These are phyloP conservation scores for Solea solea DNA, from an alignment of 2,113 vertebrate genomes.

Conservation along the genomic window DNA sequence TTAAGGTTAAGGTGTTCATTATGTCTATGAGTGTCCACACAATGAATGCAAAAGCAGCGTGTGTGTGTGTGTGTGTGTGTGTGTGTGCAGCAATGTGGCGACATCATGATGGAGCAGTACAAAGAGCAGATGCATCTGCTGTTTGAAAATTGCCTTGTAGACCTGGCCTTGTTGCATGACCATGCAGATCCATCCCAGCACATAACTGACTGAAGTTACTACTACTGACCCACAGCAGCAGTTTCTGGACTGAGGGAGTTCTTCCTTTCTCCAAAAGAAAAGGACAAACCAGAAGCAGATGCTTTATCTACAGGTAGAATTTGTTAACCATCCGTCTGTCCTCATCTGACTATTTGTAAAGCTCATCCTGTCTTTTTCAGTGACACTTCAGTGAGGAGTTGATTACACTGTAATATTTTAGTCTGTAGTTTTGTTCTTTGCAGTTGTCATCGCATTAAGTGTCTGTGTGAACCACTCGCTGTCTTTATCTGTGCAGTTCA, in stretches of 20 bases:
- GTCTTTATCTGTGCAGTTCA: not conserved
- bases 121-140: constrained; percentile 32
- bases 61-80: not conserved
- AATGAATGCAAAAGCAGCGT: not conserved
- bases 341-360: not conserved
- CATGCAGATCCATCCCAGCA: constrained; percentile 40
- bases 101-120: constrained; percentile 27
- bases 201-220: constrained; percentile 19
- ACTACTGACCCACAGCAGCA: constrained; percentile 7
- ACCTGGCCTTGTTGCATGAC: constrained; percentile 41
- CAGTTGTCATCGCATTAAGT: not conserved
- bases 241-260: too few species aligned
- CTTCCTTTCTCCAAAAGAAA: too few species aligned
- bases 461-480: constrained; percentile 4
- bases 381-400: not conserved
- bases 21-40: not conserved
- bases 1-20: too few species aligned
- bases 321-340: not conserved
- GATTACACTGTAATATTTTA: not conserved
- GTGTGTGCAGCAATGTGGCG: not conserved
- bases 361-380: not conserved
- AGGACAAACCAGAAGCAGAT: not conserved
- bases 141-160: constrained; percentile 39
- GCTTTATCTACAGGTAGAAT: not conserved
- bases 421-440: not conserved